Base-by-base conservation (phyloP, 2,113 vertebrate genomes). In the Callipepla squamata region DNA sequence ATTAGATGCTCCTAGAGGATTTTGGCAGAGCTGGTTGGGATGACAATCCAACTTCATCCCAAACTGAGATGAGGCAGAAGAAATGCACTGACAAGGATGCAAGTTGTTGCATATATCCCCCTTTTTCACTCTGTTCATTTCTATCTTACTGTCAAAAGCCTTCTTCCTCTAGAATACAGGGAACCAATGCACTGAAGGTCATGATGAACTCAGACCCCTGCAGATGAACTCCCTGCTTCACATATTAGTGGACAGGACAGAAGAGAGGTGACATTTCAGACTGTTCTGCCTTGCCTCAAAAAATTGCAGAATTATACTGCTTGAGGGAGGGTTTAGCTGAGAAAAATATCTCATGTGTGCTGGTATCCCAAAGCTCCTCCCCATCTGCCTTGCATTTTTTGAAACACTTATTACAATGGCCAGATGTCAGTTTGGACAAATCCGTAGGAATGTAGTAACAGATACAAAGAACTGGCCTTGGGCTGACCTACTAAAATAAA, bases 371-470 rank as follows among this genome's bases (percentile, higher is more conserved):
- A 93, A 91, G 32, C 55, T 87, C 80, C 87, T 92, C 47, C 76
- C n/a, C 47, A 74, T 23, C 78, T 89, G 65, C 12, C 0, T 2
- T 40, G 70, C 28, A 21, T 20, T 83, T 87, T 88, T 82, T 30
- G 18, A 3, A 86, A 84, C 72, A 80, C 74, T 95, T 95, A 82
- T 93, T 85, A 44, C 3, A 15, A 78, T 22, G 51, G 63, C 81
- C 91, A 92, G 89, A 94, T 91, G 87, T 80, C 91, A 87, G 91
- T 72, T 91, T 67, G 87, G 91, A 53, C 84, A 94, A 95, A 85
- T 84, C 89, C 74, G 85, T 57, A 82, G 84, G 78, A 95, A 95
- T 89, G 91, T n/a, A 92, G 78, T 50, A 95, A 92, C 70, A 93
- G 84, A 94, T 76, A 90, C 78, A 75, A 87, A 91, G 63, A 73